These are phyloP conservation scores for Gavia stellata DNA, from an alignment of 2,113 vertebrate genomes.

Conservation along the genomic window DNA sequence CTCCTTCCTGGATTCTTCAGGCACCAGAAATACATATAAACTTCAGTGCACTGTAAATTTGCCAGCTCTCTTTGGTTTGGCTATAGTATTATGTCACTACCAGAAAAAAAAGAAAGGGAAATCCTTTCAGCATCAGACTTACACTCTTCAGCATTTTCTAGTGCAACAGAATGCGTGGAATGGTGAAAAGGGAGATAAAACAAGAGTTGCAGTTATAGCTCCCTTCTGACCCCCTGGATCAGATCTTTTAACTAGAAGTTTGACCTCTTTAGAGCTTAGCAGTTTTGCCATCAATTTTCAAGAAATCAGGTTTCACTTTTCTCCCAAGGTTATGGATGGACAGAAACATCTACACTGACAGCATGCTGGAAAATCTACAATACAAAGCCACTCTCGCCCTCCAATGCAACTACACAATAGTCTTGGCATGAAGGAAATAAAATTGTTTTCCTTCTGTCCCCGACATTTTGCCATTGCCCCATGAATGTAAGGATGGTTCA, in stretches of 20 bases:
- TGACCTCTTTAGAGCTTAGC: background rate
- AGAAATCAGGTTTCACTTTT: background rate
- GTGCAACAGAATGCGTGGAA: background rate
- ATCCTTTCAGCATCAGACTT: background rate
- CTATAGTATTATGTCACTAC: background rate
- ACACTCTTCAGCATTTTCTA: background rate
- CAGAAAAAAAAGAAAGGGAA: background rate
- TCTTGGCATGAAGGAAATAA: background rate
- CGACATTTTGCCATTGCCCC: background rate
- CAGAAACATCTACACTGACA: background rate
- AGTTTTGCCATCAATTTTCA: background rate
- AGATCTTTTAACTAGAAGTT: background rate
- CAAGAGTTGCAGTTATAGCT: background rate
- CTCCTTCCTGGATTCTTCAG: constrained; percentile 1
- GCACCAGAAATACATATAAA: background rate
- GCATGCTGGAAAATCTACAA: background rate
- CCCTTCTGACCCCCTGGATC: background rate
- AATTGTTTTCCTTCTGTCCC: background rate
- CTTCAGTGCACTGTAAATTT: background rate
- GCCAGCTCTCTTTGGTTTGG: background rate
- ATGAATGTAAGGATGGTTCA: background rate
- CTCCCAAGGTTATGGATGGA: background rate
- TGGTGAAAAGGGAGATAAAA: background rate
- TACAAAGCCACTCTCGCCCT: background rate
- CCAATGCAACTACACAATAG: background rate